Evolutionary conservation across 2,113 vertebrate genomes (phyloP).

Genomic region (Mohoua ochrocephala): DNA sequence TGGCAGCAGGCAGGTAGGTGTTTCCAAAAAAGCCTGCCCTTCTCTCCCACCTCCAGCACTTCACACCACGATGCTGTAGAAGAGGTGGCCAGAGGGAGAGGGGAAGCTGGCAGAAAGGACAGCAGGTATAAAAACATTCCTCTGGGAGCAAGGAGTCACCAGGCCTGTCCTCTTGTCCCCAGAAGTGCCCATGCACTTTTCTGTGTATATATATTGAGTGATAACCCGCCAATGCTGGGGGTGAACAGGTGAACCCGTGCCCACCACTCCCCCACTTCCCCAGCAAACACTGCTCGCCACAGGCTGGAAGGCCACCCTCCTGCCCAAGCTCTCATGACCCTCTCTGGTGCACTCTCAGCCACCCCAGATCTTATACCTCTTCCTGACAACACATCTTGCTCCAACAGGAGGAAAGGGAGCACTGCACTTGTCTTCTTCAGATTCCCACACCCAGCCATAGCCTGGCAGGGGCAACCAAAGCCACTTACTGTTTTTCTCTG

Average conservation of each 20-base stretch:
- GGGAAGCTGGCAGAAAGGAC: neutral
- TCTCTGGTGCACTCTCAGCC: neutral
- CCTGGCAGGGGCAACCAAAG: neutral
- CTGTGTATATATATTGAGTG: neutral
- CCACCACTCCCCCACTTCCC: neutral
- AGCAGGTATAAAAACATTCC: neutral
- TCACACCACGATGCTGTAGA: neutral
- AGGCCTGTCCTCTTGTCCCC: neutral
- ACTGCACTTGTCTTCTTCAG: neutral
- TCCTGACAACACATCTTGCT: neutral
- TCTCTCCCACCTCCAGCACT: neutral
- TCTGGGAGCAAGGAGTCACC: neutral
- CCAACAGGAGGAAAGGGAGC: neutral
- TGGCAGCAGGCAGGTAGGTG: neutral
- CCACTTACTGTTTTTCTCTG: neutral
- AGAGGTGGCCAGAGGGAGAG: neutral
- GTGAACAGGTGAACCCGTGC: neutral
- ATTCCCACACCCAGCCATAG: fast-evolving
- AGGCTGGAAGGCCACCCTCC: neutral
- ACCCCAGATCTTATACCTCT: neutral
- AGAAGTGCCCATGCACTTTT: neutral
- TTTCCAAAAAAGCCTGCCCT: neutral
- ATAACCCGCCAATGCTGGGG: neutral
- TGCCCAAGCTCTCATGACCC: neutral
- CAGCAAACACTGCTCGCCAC: fast-evolving